Evolutionary conservation across 2,797 vertebrate species (phyloP).

Genomic region (Hafferia zeledoni): DNA sequence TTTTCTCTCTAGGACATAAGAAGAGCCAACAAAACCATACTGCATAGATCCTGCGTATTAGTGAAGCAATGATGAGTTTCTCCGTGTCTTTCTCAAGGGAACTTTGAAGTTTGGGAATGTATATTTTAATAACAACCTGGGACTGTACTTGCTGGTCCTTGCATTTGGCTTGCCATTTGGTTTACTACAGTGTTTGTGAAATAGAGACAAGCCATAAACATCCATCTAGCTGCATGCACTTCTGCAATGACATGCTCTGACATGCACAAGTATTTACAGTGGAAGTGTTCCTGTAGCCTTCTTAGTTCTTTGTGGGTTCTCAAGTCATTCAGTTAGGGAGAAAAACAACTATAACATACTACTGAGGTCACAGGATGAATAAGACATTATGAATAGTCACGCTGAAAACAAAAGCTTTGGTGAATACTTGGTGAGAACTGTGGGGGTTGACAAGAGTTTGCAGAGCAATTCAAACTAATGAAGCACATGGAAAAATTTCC

Average conservation of each 20-base stretch:
- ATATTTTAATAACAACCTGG: conserved; percentile 33
- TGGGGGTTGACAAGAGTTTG: conserved; percentile 46
- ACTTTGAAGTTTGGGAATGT: conserved; percentile 15
- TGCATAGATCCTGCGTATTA: neutral
- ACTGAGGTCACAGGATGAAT: conserved; percentile 60
- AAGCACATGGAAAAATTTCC: conserved; percentile 23
- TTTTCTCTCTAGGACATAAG: neutral
- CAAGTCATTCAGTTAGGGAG: conserved; percentile 44
- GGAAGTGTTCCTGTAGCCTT: conserved; percentile 37
- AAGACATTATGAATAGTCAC: conserved; percentile 51
- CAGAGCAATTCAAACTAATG: conserved; percentile 1
- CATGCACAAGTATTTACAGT: neutral
- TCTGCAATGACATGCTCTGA: conserved; percentile 20
- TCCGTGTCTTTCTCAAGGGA: conserved; percentile 38
- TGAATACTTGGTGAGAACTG: conserved; percentile 53
- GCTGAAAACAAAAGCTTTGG: conserved; percentile 52
- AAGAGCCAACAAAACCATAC: neutral
- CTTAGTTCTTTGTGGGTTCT: conserved; percentile 46
- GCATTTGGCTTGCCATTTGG: conserved; percentile 26
- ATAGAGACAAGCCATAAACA: conserved; percentile 39
- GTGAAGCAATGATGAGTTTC: neutral
- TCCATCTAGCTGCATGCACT: conserved; percentile 16
- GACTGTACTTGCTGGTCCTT: neutral
- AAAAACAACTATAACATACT: conserved; percentile 47
- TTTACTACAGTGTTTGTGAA: conserved; percentile 58